phyloP scores from a whole-genome alignment of 2,797 vertebrate species.

The Siniperca undulata region DNA sequence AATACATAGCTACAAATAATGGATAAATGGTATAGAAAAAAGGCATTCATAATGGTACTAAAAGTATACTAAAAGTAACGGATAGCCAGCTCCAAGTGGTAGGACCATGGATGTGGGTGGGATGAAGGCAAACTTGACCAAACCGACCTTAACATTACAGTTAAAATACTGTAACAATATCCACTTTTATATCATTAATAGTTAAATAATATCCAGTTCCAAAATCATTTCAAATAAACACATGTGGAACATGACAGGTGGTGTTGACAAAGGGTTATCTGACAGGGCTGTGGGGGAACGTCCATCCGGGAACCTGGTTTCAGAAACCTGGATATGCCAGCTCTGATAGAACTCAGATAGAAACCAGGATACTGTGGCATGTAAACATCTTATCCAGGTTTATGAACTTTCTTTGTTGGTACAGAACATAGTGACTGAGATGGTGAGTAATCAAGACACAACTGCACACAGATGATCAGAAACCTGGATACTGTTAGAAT shows the following conservation, averaged over 20 bases:
- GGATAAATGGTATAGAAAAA: neutral
- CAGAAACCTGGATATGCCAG: too few species aligned
- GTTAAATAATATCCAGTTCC: neutral
- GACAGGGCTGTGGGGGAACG: neutral
- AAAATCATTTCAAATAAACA: neutral
- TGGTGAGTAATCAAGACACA: neutral
- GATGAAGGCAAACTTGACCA: neutral
- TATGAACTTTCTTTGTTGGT: neutral
- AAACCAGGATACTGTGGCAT: neutral
- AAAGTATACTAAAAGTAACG: neutral
- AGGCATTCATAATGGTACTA: too few species aligned
- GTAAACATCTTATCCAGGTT: neutral
- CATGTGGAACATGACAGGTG: neutral
- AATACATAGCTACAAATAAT: too few species aligned
- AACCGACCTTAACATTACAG: neutral
- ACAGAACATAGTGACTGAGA: neutral
- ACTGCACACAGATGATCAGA: neutral
- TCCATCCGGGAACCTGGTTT: neutral
- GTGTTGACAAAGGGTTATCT: neutral
- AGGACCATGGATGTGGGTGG: too few species aligned
- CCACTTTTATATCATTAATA: neutral
- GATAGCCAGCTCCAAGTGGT: neutral
- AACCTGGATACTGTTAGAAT: neutral
- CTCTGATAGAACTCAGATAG: too few species aligned
- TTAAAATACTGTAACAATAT: neutral